phyloP scores from a whole-genome alignment of 2,797 vertebrate species.

The Silurus aristotelis region DNA sequence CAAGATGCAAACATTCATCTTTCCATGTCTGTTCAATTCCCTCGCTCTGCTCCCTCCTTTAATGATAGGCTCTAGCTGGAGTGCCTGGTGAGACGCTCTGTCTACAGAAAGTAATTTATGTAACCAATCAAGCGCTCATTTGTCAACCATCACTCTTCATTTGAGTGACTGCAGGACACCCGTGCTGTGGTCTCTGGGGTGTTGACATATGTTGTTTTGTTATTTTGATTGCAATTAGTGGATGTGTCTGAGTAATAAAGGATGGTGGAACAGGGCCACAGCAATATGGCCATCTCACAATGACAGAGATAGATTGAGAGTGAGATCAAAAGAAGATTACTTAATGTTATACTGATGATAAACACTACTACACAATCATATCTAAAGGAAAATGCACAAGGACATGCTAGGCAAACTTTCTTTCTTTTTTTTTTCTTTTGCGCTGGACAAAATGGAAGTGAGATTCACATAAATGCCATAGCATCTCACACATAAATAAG shows the following conservation, averaged over 20 bases:
- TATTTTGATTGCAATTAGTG: constrained; percentile 76
- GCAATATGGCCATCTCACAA: constrained; percentile 62
- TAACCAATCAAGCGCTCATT: constrained; percentile 73
- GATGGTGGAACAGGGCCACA: constrained; percentile 62
- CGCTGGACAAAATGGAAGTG: not conserved
- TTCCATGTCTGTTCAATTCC: constrained; percentile 22
- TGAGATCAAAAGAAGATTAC: constrained; percentile 18
- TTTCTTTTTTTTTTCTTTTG: not conserved
- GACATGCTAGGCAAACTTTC: not conserved
- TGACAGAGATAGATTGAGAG: constrained; percentile 34
- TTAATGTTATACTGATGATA: constrained; percentile 35
- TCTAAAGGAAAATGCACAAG: constrained; percentile 6
- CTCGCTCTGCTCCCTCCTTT: constrained; percentile 41
- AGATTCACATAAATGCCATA: not conserved
- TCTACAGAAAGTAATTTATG: constrained; percentile 70
- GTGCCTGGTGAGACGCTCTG: constrained; percentile 58
- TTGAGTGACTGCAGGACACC: constrained; percentile 67
- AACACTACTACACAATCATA: constrained; percentile 14
- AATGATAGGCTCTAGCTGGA: constrained; percentile 53
- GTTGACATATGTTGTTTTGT: constrained; percentile 76
- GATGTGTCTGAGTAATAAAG: constrained; percentile 70
- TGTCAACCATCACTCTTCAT: constrained; percentile 78
- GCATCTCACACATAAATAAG: not conserved
- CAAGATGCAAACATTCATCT: constrained; percentile 45
- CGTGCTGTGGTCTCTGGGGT: constrained; percentile 63